Percentiles rank a stretch among this genome's conserved stretches.
These are phyloP conservation scores for Tinamus major DNA, from an alignment of 2,797 vertebrate genomes.

Conservation along the genomic window DNA sequence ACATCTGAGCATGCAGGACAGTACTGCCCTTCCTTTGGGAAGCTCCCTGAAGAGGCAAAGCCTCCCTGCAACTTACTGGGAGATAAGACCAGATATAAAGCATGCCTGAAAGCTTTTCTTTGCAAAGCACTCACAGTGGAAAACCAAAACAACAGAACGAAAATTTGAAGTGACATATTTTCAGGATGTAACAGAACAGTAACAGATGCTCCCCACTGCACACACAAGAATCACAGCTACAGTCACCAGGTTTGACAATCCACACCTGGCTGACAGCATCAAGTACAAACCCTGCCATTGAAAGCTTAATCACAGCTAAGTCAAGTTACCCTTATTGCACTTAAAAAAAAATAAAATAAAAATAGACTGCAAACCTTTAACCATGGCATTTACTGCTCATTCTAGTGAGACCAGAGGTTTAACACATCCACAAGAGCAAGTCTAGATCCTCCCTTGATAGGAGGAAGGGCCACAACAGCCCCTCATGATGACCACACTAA, in stretches of 20 bases:
- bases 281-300: accelerated
- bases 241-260: background rate
- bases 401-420: accelerated
- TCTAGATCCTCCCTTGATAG: background rate
- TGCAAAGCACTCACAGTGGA: background rate
- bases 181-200: background rate
- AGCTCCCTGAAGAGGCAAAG: background rate
- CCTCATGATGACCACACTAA: background rate
- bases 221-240: background rate
- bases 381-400: accelerated
- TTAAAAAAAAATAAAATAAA: background rate
- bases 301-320: background rate
- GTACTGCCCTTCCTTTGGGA: background rate
- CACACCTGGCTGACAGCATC: background rate
- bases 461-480: too few species aligned
- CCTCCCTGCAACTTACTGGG: accelerated
- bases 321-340: accelerated
- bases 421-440: background rate
- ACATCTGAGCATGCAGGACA: background rate
- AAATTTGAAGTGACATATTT: background rate
- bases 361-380: background rate
- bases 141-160: background rate
- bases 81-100: background rate
- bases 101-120: background rate
- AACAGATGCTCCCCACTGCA: background rate